These are phyloP conservation scores for Nudaria mundana DNA, from an alignment of 2,888 invertebrate species.

Conservation along the genomic window DNA sequence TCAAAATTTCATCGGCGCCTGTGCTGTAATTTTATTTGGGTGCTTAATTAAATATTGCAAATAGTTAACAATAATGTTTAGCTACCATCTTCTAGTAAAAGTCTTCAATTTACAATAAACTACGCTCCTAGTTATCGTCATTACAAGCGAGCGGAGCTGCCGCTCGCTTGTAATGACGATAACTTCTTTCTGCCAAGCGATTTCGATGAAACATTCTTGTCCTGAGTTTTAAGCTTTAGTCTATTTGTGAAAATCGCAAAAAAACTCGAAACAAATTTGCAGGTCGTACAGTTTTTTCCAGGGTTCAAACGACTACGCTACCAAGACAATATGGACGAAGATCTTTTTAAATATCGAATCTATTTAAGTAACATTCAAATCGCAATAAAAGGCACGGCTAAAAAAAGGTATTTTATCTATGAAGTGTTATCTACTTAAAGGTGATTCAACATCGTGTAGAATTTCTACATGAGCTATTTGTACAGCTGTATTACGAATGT, in stretches of 20 bases:
- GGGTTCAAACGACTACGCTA: too few species aligned
- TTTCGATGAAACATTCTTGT: constrained; percentile 5
- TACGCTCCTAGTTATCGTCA: too few species aligned
- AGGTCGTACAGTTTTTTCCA: constrained; percentile 1
- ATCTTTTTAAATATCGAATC: constrained; percentile 13
- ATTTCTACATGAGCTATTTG: constrained; percentile 6
- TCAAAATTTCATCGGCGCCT: constrained; percentile 28
- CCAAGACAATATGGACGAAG: too few species aligned
- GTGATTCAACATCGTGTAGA: constrained; percentile 12
- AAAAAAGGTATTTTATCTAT: constrained; percentile 10
- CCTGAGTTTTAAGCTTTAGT: constrained; percentile 5
- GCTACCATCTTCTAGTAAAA: constrained; percentile 15
- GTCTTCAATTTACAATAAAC: too few species aligned
- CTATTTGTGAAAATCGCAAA: too few species aligned
- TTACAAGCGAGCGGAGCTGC: too few species aligned
- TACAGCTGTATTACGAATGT: constrained; percentile 6
- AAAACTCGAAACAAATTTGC: constrained; percentile 6
- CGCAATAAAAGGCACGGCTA: constrained; percentile 7
- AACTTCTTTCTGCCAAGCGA: too few species aligned
- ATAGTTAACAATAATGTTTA: constrained; percentile 24
- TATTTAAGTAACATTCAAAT: constrained; percentile 16
- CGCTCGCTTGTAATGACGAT: too few species aligned
- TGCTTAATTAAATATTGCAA: constrained; percentile 21
- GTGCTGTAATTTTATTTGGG: constrained; percentile 24
- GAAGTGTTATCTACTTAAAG: constrained; percentile 6